Conservation (phyloP, 2,888 invertebrate genomes). For the Cerceris ruficornis region DNA sequence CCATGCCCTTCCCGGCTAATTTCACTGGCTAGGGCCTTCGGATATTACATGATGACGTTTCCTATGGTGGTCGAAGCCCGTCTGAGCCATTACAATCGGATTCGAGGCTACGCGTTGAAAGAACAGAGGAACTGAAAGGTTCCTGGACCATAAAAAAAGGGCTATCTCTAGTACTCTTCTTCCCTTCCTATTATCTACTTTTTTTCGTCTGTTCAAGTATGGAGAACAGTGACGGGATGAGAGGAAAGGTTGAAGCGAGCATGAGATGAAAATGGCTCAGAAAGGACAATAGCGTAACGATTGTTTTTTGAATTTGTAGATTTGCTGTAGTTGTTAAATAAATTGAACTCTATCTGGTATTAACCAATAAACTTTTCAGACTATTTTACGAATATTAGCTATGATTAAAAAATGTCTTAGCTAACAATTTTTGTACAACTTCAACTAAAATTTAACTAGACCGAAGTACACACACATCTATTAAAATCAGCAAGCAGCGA, state of each 20-base stretch:
- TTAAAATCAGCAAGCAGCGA: no score
- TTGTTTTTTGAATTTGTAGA: not conserved
- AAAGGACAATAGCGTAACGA: conserved; percentile 10
- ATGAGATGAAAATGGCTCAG: conserved; percentile 5
- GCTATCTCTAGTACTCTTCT: conserved; percentile 38
- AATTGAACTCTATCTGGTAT: no score
- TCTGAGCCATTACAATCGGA: conserved; percentile 68
- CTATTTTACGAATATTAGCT: no score
- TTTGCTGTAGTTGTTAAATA: no score
- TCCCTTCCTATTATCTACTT: conserved; percentile 50
- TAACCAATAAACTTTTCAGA: no score
- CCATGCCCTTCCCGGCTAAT: conserved; percentile 45
- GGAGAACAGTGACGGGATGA: conserved; percentile 4
- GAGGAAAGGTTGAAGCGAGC: conserved; percentile 23
- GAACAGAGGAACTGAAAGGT: conserved; percentile 31
- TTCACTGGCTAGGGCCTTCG: conserved; percentile 26
- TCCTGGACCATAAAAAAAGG: conserved; percentile 47
- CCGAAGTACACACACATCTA: no score
- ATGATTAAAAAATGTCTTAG: no score
- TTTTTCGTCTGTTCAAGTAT: conserved; percentile 17
- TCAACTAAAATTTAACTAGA: no score
- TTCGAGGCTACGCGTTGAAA: conserved; percentile 20
- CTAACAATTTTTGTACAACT: no score
- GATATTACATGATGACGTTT: conserved; percentile 46
- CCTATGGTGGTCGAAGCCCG: conserved; percentile 61